Percentiles rank a stretch among this genome's conserved stretches.
Conservation (phyloP, 2,888 invertebrate species). For the Pemphredon lugubris region DNA sequence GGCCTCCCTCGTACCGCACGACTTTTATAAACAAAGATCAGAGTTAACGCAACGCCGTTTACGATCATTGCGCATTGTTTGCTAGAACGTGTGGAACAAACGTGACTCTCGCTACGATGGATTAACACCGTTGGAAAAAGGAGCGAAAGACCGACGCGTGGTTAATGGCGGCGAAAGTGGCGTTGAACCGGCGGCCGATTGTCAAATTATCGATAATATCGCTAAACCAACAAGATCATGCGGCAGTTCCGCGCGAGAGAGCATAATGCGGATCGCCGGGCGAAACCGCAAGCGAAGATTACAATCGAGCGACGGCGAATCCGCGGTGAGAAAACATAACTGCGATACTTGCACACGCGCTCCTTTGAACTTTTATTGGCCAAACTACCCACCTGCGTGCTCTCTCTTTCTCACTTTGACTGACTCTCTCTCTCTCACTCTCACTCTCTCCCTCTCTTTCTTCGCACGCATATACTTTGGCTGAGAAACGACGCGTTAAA, state of each 20-base stretch:
- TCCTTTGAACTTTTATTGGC: slow-evolving; percentile 48
- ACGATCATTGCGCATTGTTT: too few relatives aligned
- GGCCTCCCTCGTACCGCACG: too few relatives aligned
- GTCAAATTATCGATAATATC: slow-evolving; percentile 80
- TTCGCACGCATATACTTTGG: too few relatives aligned
- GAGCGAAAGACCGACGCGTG: slow-evolving; percentile 39
- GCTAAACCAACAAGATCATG: slow-evolving; percentile 79
- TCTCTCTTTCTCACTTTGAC: too few relatives aligned
- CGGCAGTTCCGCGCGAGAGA: slow-evolving; percentile 50
- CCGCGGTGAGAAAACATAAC: slow-evolving; percentile 36
- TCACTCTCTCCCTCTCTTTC: too few relatives aligned
- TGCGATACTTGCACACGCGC: slow-evolving; percentile 33
- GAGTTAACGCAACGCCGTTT: background rate
- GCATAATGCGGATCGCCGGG: slow-evolving; percentile 42
- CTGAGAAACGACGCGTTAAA: slow-evolving; percentile 13
- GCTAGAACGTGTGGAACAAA: too few relatives aligned
- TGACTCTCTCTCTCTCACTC: too few relatives aligned
- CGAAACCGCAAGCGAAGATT: slow-evolving; percentile 70
- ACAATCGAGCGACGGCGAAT: slow-evolving; percentile 47
- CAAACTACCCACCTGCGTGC: slow-evolving; percentile 43
- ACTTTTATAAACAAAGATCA: too few relatives aligned
- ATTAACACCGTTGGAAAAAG: too few relatives aligned
- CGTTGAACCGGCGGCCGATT: slow-evolving; percentile 70
- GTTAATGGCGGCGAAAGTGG: slow-evolving; percentile 72
- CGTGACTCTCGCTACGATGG: too few relatives aligned